Evolutionary conservation across 1,140 invertebrate genomes (phyloP).

Genomic region (Drosophila serrata): DNA sequence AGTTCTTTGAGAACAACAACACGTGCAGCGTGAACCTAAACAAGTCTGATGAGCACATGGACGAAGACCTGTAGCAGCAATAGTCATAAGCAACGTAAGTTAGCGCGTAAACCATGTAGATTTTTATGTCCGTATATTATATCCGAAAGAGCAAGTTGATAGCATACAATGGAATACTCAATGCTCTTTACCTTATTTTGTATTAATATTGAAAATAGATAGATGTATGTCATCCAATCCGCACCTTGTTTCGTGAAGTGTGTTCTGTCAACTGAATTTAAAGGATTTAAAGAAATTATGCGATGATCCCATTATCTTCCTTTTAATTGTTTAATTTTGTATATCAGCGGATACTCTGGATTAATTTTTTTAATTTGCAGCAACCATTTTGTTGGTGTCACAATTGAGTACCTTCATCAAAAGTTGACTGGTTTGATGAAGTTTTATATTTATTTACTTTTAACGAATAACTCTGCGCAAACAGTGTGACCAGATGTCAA

Average conservation of each 20-base stretch:
- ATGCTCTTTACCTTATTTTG: constrained; percentile 35
- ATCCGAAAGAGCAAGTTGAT: constrained; percentile 23
- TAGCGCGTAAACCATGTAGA: constrained; percentile 27
- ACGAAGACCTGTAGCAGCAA: constrained; percentile 75
- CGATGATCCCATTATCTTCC: neutral
- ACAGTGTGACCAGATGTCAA: neutral
- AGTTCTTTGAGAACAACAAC: constrained; percentile 80
- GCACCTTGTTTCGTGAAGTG: too few relatives aligned
- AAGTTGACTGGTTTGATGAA: neutral
- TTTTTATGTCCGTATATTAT: constrained; percentile 38
- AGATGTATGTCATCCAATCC: constrained; percentile 42
- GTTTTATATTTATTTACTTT: neutral
- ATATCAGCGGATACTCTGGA: neutral
- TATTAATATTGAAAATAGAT: constrained; percentile 54
- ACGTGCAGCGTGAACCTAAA: constrained; percentile 82
- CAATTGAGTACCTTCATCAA: neutral
- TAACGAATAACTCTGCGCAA: neutral
- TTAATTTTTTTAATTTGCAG: neutral
- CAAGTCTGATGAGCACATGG: constrained; percentile 82
- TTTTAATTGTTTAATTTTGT: too few relatives aligned
- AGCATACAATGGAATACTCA: constrained; percentile 42
- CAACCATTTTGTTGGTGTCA: neutral
- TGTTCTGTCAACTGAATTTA: neutral
- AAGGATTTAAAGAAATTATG: neutral
- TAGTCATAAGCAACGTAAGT: constrained; percentile 29